phyloP scores from a whole-genome alignment of 1,140 invertebrate species.

The Papilio machaon region DNA sequence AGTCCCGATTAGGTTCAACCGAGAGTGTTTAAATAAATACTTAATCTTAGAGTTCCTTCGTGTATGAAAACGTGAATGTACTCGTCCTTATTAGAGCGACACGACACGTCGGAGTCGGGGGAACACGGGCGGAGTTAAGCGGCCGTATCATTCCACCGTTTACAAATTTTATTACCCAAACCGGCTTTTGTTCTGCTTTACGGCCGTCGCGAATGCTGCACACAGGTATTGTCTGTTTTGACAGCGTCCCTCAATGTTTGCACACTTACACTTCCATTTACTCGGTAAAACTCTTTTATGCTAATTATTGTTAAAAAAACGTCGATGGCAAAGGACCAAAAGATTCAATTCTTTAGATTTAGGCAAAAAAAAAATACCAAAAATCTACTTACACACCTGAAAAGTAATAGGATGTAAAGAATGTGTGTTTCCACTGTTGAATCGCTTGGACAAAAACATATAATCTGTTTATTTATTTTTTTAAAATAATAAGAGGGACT shows the following conservation, averaged over 20 bases:
- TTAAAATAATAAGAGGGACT: too few species aligned
- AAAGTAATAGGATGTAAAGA: too few species aligned
- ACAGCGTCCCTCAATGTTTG: constrained; percentile 2
- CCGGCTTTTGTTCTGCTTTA: constrained; percentile 59
- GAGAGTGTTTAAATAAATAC: neutral
- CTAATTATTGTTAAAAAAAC: neutral
- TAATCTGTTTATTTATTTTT: too few species aligned
- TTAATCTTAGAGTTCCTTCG: constrained; percentile 4
- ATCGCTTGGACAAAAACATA: too few species aligned
- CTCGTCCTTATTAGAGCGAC: constrained; percentile 53
- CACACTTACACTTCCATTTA: neutral
- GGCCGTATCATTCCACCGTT: constrained; percentile 69
- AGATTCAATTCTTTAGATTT: neutral
- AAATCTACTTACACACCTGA: too few species aligned
- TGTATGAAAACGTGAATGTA: constrained; percentile 32
- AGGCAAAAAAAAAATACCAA: neutral
- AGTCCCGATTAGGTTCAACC: neutral
- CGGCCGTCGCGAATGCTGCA: constrained; percentile 42
- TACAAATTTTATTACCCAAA: constrained; percentile 72
- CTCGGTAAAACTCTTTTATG: neutral
- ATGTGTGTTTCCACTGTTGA: too few species aligned
- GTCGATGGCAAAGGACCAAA: neutral
- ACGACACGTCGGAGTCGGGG: constrained; percentile 42
- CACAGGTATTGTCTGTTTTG: constrained; percentile 38
- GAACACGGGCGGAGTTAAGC: constrained; percentile 62